A percentile compares a stretch with the other conserved stretches of the same genome.
Conservation (phyloP, 2,113 vertebrate genomes). For the Ceyx margarethae region DNA sequence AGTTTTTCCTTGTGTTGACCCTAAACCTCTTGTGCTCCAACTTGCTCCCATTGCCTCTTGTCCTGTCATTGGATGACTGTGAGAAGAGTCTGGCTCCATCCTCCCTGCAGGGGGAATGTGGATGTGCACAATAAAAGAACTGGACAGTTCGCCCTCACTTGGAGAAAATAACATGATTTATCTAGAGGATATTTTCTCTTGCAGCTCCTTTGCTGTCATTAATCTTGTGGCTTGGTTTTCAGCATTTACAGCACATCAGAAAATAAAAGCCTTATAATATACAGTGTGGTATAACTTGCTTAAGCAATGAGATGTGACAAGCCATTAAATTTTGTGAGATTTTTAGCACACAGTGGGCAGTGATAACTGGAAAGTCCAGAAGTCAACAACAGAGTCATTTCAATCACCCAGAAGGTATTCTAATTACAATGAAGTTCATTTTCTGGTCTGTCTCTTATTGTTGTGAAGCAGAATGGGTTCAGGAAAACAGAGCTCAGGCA, state of each 20-base stretch:
- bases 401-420: not conserved
- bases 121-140: not conserved
- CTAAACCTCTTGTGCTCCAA: too few relatives aligned
- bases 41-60: too few relatives aligned
- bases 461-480: not conserved
- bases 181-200: not conserved
- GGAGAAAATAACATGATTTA: not conserved
- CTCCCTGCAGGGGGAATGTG: not conserved
- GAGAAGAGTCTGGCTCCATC: too few relatives aligned
- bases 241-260: not conserved
- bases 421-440: not conserved
- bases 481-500: not conserved
- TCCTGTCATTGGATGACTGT: too few relatives aligned
- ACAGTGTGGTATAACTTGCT: fast-evolving
- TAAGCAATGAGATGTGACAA: not conserved
- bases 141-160: fast-evolving
- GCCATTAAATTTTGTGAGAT: not conserved
- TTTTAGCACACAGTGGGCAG: not conserved
- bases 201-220: not conserved
- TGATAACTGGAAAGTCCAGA: not conserved
- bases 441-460: not conserved
- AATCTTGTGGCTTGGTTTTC: not conserved
- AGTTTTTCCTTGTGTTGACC: too few relatives aligned
- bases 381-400: not conserved
- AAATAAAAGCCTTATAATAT: not conserved